A percentile compares a stretch with the other conserved stretches of the same genome.
Conservation (phyloP, 2,113 vertebrate genomes). For the Fulica atra region DNA sequence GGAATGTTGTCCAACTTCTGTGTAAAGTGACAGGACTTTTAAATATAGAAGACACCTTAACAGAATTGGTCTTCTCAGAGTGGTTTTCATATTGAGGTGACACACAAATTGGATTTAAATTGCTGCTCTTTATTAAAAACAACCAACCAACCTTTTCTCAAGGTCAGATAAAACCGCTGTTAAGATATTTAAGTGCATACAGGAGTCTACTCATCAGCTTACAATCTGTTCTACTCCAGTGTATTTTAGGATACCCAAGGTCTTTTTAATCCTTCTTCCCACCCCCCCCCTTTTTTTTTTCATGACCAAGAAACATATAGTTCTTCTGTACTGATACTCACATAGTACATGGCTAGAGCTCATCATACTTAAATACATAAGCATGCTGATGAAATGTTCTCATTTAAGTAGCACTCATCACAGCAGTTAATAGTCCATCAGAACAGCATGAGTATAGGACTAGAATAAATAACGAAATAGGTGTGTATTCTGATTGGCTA, state of each 20-base stretch:
- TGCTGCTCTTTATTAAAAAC: neutral
- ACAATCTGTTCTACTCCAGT: fast-evolving
- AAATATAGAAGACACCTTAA: neutral
- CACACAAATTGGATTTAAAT: neutral
- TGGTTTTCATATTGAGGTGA: neutral
- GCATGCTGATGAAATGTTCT: neutral
- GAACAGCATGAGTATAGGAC: neutral
- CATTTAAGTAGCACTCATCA: neutral
- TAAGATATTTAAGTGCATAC: neutral
- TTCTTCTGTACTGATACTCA: neutral
- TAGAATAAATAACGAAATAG: neutral
- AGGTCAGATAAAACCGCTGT: neutral
- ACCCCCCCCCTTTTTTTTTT: neutral
- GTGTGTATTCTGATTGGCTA: neutral
- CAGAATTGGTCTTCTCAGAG: neutral
- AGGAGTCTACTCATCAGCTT: neutral
- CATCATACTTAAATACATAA: neutral
- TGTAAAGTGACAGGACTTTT: neutral
- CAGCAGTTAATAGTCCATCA: conserved; percentile 25
- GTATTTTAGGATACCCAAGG: neutral
- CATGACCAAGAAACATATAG: neutral
- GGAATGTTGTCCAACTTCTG: neutral
- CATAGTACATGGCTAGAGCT: neutral
- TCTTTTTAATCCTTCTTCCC: neutral
- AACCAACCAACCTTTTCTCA: neutral